Evolutionary conservation across 1,140 invertebrate species (phyloP).

Genomic region (Heliconius nattereri): DNA sequence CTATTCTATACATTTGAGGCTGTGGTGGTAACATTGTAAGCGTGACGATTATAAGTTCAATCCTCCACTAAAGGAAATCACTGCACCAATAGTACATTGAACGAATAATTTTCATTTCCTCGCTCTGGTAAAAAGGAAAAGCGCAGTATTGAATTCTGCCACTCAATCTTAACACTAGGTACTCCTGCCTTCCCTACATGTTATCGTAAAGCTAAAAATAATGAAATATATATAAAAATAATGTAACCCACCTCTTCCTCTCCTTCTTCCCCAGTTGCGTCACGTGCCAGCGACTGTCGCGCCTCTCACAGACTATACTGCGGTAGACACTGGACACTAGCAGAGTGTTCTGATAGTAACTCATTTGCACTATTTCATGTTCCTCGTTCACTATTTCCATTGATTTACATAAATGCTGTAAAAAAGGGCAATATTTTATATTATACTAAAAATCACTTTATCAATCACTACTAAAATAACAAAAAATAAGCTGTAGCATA

Average conservation of each 20-base stretch:
- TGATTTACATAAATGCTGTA: conserved; percentile 91
- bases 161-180: not conserved
- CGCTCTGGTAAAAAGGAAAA: no score
- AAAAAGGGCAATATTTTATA: not conserved
- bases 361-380: conserved; percentile 92
- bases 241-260: conserved; percentile 86
- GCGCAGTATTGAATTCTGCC: not conserved
- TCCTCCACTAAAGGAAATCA: no score
- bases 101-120: no score
- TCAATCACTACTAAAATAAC: no score
- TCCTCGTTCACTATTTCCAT: conserved; percentile 91
- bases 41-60: no score
- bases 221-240: no score
- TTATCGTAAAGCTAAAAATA: no score
- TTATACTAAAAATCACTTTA: not conserved
- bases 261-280: conserved; percentile 92
- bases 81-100: no score
- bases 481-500: no score
- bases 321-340: conserved; percentile 91
- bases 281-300: conserved; percentile 84
- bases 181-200: no score
- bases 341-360: conserved; percentile 88
- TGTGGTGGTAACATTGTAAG: no score
- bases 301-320: conserved; percentile 86
- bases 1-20: no score